Evolutionary conservation across 2,888 invertebrate genomes (phyloP), one percentile per base, ranked within the genome.

Genomic region (Eurois occulta): DNA sequence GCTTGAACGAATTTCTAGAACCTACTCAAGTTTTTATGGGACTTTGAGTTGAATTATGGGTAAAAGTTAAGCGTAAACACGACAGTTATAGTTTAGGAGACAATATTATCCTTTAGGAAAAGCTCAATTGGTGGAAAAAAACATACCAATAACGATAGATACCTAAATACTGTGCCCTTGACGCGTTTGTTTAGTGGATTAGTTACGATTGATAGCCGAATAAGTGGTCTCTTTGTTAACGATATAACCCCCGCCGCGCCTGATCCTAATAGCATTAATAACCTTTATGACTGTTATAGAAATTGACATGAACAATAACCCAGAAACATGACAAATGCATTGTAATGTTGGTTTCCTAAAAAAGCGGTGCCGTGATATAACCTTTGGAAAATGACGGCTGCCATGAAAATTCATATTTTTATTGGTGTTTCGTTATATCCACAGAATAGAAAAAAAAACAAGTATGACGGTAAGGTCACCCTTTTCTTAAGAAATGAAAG

Each of bases 221-320:
- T 80, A 79, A 66, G 80, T 81, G 67, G 75, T 62, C 32, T 55
- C n/a, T 60, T n/a, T 70, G 18, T 43, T 77, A 62, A 70, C 78
- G 41, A 72, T 46, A 3, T 41, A 48, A 75, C 13, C 38, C 74
- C 55, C 41, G 41, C 46, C 5, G 64, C 13, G 64, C 5, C 28
- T 6, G 35, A 52, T 43, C 21, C 41, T 28, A 18, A 35, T n/a
- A 48, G 21, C 16, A 55, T 64, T 46, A 18, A 52, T 11, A 55
- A 16, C 41, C n/a, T 28, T 32, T 28, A 38, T 10, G n/a, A 43
- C 32, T 7, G 24, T 55, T 62, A 18, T 11, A n/a, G 43, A 55
- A 72, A 72, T 55, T 65, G 46, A n/a, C n/a, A 38, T 43, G 60
- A 62, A 52, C 67, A 43, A 13, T 2, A 58, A 18, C 10, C 16